Base-by-base conservation (phyloP, 2,888 invertebrate species). In the Chalcosyrphus nemorum region DNA sequence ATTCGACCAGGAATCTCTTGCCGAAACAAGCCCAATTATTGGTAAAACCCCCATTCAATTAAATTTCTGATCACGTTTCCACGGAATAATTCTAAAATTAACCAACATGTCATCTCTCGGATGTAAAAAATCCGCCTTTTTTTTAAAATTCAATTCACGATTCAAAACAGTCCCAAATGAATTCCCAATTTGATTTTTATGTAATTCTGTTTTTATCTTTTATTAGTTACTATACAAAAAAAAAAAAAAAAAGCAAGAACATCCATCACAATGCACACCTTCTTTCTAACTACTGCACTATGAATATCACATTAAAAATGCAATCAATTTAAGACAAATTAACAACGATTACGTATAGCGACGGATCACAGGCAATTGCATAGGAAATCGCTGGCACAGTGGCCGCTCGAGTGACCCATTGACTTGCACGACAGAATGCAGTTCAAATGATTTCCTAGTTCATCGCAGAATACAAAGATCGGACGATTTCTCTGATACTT, bases 361-460 rank as follows among this genome's bases (percentile, higher is more conserved):
- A 24, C 9, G n/a, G 57, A 57, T 84, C 70, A 80, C 65, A 80
- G 70, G 27, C 88, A 88, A 81, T 86, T 87, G 77, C 88, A 88
- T 43, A 86, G 86, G 43, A 87, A 88, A 85, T 88, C 88, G 43
- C 88, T 87, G 6, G 86, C 86, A 68, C 88, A 88, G 63, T 87
- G 84, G 6, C 88, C 88, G 7, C 81, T 86, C 38, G 68, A 80
- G 52, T 87, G 86, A 0, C 88, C 88, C 78, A 88, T 71, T 35
- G 85, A 86, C 65, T 87, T 88, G 24, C 88, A 88, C 41, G 84
- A 86, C 21, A 88, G 80, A 66, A 88, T 87, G 59, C 88, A 88
- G 63, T 87, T 88, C 24, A 87, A 86, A 61, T 88, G 88, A 66
- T 86, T 88, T 72, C 88, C 88, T n/a, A 88, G 86, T 65, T 88